phyloP scores from a whole-genome alignment of 2,797 vertebrate genomes.

The Siniperca obscura region DNA sequence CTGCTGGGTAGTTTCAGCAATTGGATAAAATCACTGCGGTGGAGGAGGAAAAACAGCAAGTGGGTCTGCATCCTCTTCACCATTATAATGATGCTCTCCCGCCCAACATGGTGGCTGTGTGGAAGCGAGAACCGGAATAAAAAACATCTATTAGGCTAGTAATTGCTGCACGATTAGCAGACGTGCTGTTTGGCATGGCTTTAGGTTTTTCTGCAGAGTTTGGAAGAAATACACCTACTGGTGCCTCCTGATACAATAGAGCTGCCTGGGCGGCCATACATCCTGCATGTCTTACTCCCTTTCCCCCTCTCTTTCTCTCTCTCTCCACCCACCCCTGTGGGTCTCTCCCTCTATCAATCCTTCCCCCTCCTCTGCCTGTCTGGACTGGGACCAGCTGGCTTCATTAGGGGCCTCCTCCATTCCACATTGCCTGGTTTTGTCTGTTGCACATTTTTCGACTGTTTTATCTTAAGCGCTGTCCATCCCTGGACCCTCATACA shows the following conservation, averaged over 20 bases:
- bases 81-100: constrained; percentile 56
- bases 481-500: constrained; percentile 85
- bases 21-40: constrained; percentile 25
- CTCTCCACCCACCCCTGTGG: constrained; percentile 76
- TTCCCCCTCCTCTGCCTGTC: constrained; percentile 84
- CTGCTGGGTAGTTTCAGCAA: constrained; percentile 27
- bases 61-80: constrained; percentile 50
- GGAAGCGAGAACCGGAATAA: constrained; percentile 60
- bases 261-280: constrained; percentile 86
- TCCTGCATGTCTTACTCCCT: constrained; percentile 85
- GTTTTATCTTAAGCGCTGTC: constrained; percentile 89
- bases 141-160: constrained; percentile 88
- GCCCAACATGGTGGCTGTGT: constrained; percentile 79
- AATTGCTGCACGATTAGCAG: constrained; percentile 89
- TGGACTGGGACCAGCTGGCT: constrained; percentile 90
- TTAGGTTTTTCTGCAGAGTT: constrained; percentile 80
- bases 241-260: constrained; percentile 90
- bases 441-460: constrained; percentile 88
- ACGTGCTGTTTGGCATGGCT: constrained; percentile 85
- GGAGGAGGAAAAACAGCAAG: constrained; percentile 17
- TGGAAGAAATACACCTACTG: constrained; percentile 89
- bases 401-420: constrained; percentile 87
- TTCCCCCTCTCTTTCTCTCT: constrained; percentile 73
- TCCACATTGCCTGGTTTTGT: constrained; percentile 88
- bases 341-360: constrained; percentile 84